Evolutionary conservation across 2,888 invertebrate species (phyloP), one percentile per base, ranked within the genome.

Genomic region (Tetranychus truncatus): DNA sequence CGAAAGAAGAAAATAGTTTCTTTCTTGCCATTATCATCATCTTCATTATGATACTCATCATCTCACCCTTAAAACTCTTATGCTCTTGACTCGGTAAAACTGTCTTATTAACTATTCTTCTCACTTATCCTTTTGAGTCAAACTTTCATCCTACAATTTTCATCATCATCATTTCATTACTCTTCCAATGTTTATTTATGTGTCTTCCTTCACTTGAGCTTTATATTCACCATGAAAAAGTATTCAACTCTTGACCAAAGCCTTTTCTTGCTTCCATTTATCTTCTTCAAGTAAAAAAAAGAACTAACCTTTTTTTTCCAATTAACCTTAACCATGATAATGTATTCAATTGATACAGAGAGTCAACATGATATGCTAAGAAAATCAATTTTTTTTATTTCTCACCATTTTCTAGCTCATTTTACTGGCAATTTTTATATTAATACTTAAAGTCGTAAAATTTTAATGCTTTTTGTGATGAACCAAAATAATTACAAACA

Each of bases 31-130:
- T 34, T 34, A 55, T 55, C 55, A 55, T 55, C 55, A 15, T 55
- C 55, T 55, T 34, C 34, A 34, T 34, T 34, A 34, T 34, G 34
- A 34, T 15, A 55, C 55, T 55, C 55, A 15, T 55, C 15, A 9
- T 55, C 55, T 55, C 55, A 15, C 55, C 9, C 15, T 55, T 34
- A 34, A 34, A 34, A 34, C 55, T 55, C 55, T 15, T 15, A 55
- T 55, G 2, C 55, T 55, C 55, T 55, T 55, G 15, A 55, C 15
- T 55, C 9, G 11, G 55, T 55, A 15, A 55, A 55, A 55, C 15
- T 55, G 55, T 55, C 55, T 55, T 55, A 55, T 55, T 55, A 55
- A 55, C 55, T 55, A 55, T 55, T 55, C 55, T 55, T 55, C 55
- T 55, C 55, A 55, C 55, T 55, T 5, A 55, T 55, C 11, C 7